phyloP scores from a whole-genome alignment of 2,888 invertebrate genomes.

The Bedellia somnulentella region DNA sequence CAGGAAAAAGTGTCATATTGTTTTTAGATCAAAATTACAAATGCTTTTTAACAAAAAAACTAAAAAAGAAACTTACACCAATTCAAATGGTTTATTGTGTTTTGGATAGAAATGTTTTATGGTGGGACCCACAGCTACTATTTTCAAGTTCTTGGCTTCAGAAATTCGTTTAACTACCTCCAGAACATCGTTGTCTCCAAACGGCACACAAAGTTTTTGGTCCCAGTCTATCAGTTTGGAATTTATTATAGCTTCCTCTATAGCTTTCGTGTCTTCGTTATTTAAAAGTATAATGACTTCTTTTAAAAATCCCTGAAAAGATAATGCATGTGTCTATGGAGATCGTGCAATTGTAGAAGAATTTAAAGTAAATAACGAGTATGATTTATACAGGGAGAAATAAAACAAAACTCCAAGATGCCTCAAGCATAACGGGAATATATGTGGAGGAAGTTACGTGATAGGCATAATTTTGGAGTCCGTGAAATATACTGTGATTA shows the following conservation, averaged over 20 bases:
- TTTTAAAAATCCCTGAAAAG: slow-evolving; percentile 4
- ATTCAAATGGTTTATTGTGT: background rate
- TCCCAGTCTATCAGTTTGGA: slow-evolving; percentile 6
- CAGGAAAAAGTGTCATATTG: too few species aligned
- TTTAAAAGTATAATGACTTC: slow-evolving; percentile 5
- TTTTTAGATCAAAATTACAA: too few species aligned
- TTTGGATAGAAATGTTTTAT: slow-evolving; percentile 1
- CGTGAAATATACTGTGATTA: too few species aligned
- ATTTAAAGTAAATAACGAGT: too few species aligned
- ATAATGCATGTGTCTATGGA: too few species aligned
- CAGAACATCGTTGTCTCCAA: slow-evolving; percentile 1
- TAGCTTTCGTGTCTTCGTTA: slow-evolving; percentile 2
- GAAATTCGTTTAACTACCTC: background rate
- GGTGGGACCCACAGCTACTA: background rate
- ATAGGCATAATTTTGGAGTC: too few species aligned
- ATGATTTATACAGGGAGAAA: too few species aligned
- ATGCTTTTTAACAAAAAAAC: too few species aligned
- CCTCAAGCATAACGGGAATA: too few species aligned
- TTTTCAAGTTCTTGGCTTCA: background rate
- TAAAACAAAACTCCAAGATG: too few species aligned
- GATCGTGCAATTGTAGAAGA: too few species aligned
- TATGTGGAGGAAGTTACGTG: too few species aligned
- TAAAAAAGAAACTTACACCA: slow-evolving; percentile 4
- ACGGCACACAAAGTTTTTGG: slow-evolving; percentile 3
- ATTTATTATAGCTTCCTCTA: slow-evolving; percentile 5